Conservation (phyloP, 2,797 vertebrate species). For the Psittacula derbiana region DNA sequence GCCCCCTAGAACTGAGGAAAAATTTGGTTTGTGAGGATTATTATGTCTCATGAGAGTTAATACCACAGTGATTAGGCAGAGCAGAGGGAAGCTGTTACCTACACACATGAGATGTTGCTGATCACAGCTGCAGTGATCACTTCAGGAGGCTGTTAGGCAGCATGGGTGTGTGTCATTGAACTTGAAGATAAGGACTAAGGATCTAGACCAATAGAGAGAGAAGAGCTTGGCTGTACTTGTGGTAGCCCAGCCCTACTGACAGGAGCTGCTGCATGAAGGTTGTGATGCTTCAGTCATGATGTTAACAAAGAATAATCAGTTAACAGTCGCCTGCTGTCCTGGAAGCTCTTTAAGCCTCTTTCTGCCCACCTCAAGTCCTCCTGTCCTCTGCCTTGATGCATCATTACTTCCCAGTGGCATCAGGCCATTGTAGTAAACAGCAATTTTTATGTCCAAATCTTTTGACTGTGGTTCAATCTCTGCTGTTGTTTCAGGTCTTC, state of each 20-base stretch:
- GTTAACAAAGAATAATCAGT: neutral
- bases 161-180: rapidly evolving
- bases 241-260: neutral
- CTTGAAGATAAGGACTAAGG: neutral
- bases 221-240: neutral
- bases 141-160: neutral
- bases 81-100: neutral
- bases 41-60: neutral
- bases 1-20: neutral
- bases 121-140: rapidly evolving
- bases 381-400: neutral
- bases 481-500: neutral
- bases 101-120: rapidly evolving
- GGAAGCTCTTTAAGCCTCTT: neutral
- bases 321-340: neutral
- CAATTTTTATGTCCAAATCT: neutral
- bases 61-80: rapidly evolving
- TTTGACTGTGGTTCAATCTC: neutral
- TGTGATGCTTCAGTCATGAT: neutral
- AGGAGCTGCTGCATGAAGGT: neutral
- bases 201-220: neutral
- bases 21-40: neutral
- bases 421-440: rapidly evolving
- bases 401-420: neutral
- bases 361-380: neutral